A percentile compares a stretch with the other conserved stretches of the same genome.
Evolutionary conservation across 2,797 vertebrate species (phyloP).

Genomic region (Masticophis lateralis): DNA sequence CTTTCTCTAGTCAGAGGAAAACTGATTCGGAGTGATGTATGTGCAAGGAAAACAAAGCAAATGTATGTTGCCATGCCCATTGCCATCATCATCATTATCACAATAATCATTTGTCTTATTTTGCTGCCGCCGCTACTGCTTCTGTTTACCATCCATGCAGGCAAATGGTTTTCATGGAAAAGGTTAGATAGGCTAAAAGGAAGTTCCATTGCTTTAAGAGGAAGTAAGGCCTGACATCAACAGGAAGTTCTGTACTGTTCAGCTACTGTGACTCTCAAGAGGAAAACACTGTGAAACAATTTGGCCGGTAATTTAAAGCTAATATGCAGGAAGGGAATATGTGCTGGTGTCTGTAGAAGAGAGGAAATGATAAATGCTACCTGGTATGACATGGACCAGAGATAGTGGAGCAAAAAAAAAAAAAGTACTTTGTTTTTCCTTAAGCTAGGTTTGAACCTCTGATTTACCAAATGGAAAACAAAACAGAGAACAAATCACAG

Average conservation of each 20-base stretch:
- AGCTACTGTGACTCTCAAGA: conserved; percentile 63
- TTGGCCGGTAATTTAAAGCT: conserved; percentile 60
- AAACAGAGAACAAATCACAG: conserved; percentile 51
- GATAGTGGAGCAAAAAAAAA: conserved; percentile 31
- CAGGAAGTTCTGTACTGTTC: conserved; percentile 72
- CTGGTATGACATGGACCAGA: conserved; percentile 64
- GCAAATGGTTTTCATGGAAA: conserved; percentile 66
- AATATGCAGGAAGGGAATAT: conserved; percentile 70
- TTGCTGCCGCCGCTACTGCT: background rate
- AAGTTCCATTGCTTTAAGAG: conserved; percentile 73
- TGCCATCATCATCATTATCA: background rate
- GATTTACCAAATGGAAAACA: conserved; percentile 60
- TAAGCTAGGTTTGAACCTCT: conserved; percentile 32
- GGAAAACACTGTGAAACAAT: conserved; percentile 73
- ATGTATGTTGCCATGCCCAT: background rate
- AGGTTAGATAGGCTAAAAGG: conserved; percentile 68
- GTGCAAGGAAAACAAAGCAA: conserved; percentile 2
- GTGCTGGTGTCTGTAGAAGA: conserved; percentile 55
- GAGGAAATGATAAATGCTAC: conserved; percentile 74
- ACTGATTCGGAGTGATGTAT: background rate
- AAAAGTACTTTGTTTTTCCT: conserved; percentile 54
- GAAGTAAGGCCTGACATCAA: conserved; percentile 77
- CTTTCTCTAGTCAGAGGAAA: background rate
- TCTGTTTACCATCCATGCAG: background rate
- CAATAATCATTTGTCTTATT: background rate